Evolutionary conservation across 2,113 vertebrate genomes (phyloP).

Genomic region (Scolopax mira): DNA sequence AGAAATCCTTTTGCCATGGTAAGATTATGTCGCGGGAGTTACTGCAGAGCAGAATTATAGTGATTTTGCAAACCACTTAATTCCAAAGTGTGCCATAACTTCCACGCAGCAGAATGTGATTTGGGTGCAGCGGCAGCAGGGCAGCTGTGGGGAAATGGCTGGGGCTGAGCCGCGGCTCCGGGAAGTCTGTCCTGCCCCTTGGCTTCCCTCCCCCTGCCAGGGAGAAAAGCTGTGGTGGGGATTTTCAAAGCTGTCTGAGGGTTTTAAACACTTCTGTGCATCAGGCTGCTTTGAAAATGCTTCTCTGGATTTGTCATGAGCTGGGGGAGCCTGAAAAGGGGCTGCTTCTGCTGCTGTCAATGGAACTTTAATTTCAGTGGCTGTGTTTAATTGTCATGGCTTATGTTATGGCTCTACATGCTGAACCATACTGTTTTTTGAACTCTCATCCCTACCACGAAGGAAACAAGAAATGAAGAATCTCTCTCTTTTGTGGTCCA

Average conservation of each 20-base stretch:
- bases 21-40: not conserved
- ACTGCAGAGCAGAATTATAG: not conserved
- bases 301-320: not conserved
- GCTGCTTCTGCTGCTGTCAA: not conserved
- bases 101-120: not conserved
- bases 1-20: slow-evolving; percentile 1
- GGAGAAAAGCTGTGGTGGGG: not conserved
- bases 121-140: not conserved
- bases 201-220: not conserved
- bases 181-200: slow-evolving; percentile 3
- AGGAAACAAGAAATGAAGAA: not conserved
- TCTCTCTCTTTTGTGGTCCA: not conserved
- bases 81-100: slow-evolving; percentile 13
- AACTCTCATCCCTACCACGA: not conserved
- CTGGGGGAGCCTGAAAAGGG: not conserved
- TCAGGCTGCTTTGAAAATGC: not conserved
- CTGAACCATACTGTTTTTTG: not conserved
- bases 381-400: not conserved
- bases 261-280: not conserved
- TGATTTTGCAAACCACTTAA: not conserved
- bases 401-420: not conserved
- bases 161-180: not conserved
- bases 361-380: not conserved
- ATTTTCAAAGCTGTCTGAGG: not conserved
- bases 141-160: slow-evolving; percentile 21